A percentile compares a stretch with the other conserved stretches of the same genome.
Conservation (phyloP, 2,113 vertebrate genomes). For the Chlorodrepanis virens region DNA sequence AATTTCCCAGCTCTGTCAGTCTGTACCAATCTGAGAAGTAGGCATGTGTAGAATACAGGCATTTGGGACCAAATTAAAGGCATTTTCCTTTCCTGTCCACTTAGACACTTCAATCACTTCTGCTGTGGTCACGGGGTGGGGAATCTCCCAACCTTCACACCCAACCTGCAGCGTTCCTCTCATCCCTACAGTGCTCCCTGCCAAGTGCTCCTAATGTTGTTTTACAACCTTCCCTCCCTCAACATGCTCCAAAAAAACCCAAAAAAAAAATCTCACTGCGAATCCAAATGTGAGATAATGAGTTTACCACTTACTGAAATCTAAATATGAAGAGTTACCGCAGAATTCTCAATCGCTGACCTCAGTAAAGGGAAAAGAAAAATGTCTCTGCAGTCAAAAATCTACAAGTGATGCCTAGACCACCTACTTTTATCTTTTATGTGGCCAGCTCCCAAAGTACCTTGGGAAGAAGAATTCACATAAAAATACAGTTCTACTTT, state of each 20-base stretch:
- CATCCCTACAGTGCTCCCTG: neutral
- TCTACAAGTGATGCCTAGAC: neutral
- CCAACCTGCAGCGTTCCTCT: neutral
- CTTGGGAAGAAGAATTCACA: neutral
- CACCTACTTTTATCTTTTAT: neutral
- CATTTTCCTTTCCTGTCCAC: neutral
- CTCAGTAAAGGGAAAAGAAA: neutral
- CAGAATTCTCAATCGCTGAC: neutral
- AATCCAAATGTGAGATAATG: neutral
- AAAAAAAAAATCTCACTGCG: neutral
- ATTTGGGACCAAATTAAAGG: neutral
- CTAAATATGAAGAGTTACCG: neutral
- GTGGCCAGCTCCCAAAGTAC: neutral
- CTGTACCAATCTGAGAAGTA: neutral
- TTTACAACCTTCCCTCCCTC: too few species aligned
- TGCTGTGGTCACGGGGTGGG: neutral
- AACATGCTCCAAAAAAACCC: neutral
- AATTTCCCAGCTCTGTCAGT: neutral
- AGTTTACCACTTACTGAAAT: neutral
- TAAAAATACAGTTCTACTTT: neutral
- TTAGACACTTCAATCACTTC: neutral
- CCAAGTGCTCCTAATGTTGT: accelerated
- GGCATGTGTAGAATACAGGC: neutral
- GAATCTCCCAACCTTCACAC: neutral
- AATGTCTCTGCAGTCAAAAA: neutral